phyloP scores from a whole-genome alignment of 2,888 invertebrate species.

The Protodeltote pygarga region DNA sequence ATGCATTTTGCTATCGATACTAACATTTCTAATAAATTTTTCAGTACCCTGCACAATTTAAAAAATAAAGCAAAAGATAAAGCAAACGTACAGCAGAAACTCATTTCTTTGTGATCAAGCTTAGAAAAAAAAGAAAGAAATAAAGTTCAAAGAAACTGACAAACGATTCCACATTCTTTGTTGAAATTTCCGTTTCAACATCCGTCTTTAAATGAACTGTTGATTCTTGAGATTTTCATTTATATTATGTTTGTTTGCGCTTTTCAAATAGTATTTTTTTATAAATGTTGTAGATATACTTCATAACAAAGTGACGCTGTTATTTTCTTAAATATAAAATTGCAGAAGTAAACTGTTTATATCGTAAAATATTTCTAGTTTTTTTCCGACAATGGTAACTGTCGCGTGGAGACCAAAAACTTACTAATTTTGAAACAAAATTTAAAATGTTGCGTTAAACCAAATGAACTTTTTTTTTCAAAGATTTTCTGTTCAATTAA shows the following conservation, averaged over 20 bases:
- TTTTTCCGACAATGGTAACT: too few species aligned
- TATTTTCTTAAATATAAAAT: too few species aligned
- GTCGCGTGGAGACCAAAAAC: too few species aligned
- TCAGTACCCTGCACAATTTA: background rate
- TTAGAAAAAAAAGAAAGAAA: constrained; percentile 27
- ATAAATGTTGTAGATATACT: too few species aligned
- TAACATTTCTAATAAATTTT: background rate
- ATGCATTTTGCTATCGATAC: constrained; percentile 12
- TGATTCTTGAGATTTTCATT: background rate
- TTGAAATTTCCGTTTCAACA: constrained; percentile 19
- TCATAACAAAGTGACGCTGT: too few species aligned
- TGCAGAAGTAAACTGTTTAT: too few species aligned
- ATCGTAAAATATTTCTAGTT: too few species aligned
- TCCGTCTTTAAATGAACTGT: constrained; percentile 23
- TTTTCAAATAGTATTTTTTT: background rate
- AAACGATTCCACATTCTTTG: constrained; percentile 23
- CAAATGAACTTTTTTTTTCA: too few species aligned
- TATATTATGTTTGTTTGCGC: background rate
- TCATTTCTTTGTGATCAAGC: constrained; percentile 17
- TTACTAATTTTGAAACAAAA: too few species aligned
- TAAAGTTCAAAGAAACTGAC: constrained; percentile 34
- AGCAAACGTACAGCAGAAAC: background rate
- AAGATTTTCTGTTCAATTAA: too few species aligned
- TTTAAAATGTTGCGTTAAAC: too few species aligned
- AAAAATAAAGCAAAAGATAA: background rate